phyloP scores from a whole-genome alignment of 2,113 vertebrate genomes.

The Syngnathus scovelli region DNA sequence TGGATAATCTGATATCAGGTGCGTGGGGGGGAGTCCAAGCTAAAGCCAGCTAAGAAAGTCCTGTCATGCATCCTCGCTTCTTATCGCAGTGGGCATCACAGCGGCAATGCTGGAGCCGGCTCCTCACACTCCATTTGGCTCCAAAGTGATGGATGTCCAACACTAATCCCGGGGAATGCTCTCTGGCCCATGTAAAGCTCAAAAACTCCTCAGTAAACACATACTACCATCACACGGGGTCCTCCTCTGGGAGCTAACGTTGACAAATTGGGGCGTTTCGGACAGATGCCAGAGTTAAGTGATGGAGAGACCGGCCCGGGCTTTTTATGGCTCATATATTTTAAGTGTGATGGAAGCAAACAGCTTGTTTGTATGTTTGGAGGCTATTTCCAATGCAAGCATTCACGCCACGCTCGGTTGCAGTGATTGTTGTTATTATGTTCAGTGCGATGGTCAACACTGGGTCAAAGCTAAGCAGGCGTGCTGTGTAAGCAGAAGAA shows the following conservation, averaged over 20 bases:
- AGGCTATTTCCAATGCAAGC: conserved; percentile 26
- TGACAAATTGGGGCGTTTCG: conserved; percentile 44
- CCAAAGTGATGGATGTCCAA: conserved; percentile 29
- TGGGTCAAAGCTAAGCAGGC: conserved; percentile 38
- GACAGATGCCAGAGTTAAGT: conserved; percentile 39
- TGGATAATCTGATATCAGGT: neutral
- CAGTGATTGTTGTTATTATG: conserved; percentile 39
- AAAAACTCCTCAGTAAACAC: conserved; percentile 28
- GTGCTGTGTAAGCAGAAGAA: neutral
- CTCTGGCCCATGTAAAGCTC: conserved; percentile 34
- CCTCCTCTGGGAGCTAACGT: conserved; percentile 28
- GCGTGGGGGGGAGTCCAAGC: neutral
- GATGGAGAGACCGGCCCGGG: conserved; percentile 6
- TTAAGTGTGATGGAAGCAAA: conserved; percentile 39
- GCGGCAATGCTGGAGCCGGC: neutral
- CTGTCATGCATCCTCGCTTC: neutral
- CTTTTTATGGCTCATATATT: conserved; percentile 49
- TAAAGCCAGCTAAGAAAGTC: neutral
- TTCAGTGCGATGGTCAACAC: conserved; percentile 38
- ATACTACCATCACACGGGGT: conserved; percentile 15
- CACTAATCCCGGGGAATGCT: conserved; percentile 22
- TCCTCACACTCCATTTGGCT: conserved; percentile 6
- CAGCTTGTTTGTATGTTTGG: conserved; percentile 15
- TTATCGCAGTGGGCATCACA: conserved; percentile 15
- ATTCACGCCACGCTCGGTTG: conserved; percentile 29